These are phyloP conservation scores for Tokudaia muenninki DNA, from an alignment of 2,797 vertebrate species.

Conservation along the genomic window DNA sequence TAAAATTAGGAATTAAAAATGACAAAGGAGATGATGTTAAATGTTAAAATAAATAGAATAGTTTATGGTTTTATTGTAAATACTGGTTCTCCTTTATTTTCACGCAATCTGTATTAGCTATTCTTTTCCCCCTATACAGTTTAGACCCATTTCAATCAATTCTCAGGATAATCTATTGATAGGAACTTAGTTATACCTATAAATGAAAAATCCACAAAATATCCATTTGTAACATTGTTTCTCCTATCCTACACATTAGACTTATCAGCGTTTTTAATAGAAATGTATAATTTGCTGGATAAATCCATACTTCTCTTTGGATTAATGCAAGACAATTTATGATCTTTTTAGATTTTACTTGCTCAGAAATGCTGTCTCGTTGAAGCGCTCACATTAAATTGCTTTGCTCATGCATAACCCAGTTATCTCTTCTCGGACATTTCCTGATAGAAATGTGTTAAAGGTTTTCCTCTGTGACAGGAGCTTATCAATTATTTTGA, in stretches of 20 bases:
- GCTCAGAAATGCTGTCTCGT: neutral
- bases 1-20: slow-evolving; percentile 12
- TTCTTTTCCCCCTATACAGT: neutral
- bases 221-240: neutral
- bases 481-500: neutral
- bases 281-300: neutral
- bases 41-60: neutral
- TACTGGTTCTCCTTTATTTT: neutral
- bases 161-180: neutral
- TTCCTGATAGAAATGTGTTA: slow-evolving; percentile 6
- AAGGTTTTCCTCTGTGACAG: neutral
- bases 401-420: neutral
- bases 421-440: neutral
- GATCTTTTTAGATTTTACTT: neutral
- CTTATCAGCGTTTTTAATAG: neutral
- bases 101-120: neutral
- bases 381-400: neutral
- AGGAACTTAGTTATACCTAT: neutral
- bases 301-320: neutral
- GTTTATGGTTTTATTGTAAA: neutral
- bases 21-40: neutral
- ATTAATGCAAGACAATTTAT: neutral
- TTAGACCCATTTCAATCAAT: neutral
- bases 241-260: neutral
- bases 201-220: slow-evolving; percentile 39